Evolutionary conservation across 1,140 invertebrate genomes (phyloP), one percentile per base, ranked within the genome.

Genomic region (Paraescarpia echinospica): DNA sequence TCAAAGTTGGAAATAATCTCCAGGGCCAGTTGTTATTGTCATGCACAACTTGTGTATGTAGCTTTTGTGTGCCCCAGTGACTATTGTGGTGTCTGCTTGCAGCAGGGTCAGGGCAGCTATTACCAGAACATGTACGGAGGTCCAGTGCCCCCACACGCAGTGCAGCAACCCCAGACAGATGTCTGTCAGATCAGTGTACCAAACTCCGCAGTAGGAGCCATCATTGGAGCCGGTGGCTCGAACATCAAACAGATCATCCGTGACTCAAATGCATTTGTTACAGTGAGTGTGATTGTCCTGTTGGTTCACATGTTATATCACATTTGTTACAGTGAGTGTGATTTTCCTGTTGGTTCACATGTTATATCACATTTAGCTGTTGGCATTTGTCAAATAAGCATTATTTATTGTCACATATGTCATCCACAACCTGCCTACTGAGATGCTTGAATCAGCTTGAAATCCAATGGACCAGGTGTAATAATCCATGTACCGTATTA

Each of bases 221-320:
- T 99, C 90, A 99, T 99, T 94, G 99, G 99, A 92, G 99, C 98
- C 27, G 99, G 99, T 95, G 99, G 99, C 35, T 98, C 98, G 1
- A 98, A 99, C 96, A 99, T 99, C 94, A 97, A 99, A 93, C 99
- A 99, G 95, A 99, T 99, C 93, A 99, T 99, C 95, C 97, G 98
- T 94, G 98, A 99, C 96, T 99, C 98, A 93, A 98, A 98, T 93
- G 99, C 99, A 90, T 98, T 98, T 92, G 98, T 99, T 91, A 96
- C 90, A 31, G 92, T 93, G 89, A 41, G 92, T 92, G n/a, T 89
- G 22, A 59, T 59, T 51, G 27, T 92, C 34, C 18, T 77, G 22
- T 77, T 77, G 59, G 59, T 77, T 18, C n/a, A n/a, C n/a, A n/a
- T n/a, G n/a, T n/a, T n/a, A n/a, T n/a, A n/a, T n/a, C n/a, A n/a